Percentiles rank a stretch among this genome's conserved stretches.
These are phyloP conservation scores for Elephas maximus DNA, from an alignment of 2,113 vertebrate genomes.

Conservation along the genomic window DNA sequence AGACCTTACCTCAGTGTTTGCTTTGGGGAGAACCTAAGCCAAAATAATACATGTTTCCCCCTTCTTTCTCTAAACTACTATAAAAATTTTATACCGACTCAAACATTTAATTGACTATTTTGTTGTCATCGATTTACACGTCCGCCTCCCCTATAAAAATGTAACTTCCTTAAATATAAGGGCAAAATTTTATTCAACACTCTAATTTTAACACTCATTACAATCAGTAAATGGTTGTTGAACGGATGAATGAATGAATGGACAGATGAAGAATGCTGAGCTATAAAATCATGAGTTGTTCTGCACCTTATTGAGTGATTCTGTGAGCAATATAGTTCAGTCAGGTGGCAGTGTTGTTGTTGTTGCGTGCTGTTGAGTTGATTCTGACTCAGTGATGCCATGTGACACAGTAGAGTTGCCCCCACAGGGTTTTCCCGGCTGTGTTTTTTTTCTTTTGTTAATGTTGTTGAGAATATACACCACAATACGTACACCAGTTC, in stretches of 20 bases:
- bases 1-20: background rate
- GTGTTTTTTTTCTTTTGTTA: too few species aligned
- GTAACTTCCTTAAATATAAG: background rate
- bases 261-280: background rate
- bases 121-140: background rate
- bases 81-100: background rate
- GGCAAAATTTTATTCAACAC: background rate
- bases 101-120: conserved; percentile 8
- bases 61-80: background rate
- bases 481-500: too few species aligned
- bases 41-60: background rate
- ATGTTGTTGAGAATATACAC: too few species aligned
- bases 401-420: too few species aligned
- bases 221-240: background rate
- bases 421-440: too few species aligned
- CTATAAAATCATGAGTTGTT: background rate
- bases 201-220: background rate
- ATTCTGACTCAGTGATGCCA: too few species aligned
- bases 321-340: background rate
- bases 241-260: background rate
- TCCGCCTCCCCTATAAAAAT: background rate
- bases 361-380: too few species aligned
- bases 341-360: background rate
- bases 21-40: background rate
- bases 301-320: background rate